Evolutionary conservation across 2,888 invertebrate genomes (phyloP).

Genomic region (Papilio gigon): DNA sequence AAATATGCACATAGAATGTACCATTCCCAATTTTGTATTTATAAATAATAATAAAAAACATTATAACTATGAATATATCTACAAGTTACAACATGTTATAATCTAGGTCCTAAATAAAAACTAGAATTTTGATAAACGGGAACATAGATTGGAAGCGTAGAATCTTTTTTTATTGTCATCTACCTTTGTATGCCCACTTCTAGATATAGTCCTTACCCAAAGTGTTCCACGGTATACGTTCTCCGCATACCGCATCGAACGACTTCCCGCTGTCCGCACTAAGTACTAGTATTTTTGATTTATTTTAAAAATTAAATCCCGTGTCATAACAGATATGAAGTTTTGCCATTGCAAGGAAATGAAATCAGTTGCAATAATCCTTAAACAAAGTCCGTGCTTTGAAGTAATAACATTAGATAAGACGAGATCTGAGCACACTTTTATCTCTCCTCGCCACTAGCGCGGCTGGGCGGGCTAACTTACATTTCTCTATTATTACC

Average conservation of each 20-base stretch:
- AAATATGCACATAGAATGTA: conserved; percentile 4
- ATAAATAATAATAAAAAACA: not conserved
- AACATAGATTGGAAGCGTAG: too few species aligned
- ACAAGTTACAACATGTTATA: not conserved
- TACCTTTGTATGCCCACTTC: too few species aligned
- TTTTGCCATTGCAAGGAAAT: conserved; percentile 1
- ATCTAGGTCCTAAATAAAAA: not conserved
- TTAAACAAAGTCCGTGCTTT: conserved; percentile 11
- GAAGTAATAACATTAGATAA: conserved; percentile 26
- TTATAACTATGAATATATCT: not conserved
- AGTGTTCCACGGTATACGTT: too few species aligned
- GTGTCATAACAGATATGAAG: not conserved
- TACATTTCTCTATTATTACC: conserved; percentile 23
- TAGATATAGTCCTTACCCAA: too few species aligned
- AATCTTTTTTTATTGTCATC: too few species aligned
- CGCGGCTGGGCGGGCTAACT: conserved; percentile 23
- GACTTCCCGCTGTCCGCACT: too few species aligned
- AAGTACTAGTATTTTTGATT: too few species aligned
- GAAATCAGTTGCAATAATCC: conserved; percentile 8
- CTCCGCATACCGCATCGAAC: too few species aligned
- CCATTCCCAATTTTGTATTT: not conserved
- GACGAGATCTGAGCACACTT: conserved; percentile 8
- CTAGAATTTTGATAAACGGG: too few species aligned
- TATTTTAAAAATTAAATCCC: not conserved
- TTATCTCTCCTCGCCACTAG: conserved; percentile 28